Evolutionary conservation across 2,113 vertebrate genomes (phyloP), one percentile per base, ranked within the genome.

Genomic region (Petrocephalus microphthalmus): DNA sequence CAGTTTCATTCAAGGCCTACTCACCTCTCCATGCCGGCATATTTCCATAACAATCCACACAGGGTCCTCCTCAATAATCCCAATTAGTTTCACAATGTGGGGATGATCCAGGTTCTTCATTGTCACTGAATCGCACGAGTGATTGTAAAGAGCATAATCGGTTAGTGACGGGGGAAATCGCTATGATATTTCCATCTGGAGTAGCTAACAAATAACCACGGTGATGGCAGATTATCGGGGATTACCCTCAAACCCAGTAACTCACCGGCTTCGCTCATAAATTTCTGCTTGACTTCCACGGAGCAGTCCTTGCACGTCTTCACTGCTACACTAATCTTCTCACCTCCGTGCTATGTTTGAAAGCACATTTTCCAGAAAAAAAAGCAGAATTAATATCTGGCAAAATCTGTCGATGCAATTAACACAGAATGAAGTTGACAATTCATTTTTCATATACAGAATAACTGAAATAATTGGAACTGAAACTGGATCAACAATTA

Each of bases 11-110:
- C 71, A 19, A 37, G 81, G 45, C 8, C 81, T 5, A 42, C 94
- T 90, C 84, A 99, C 98, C 97, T 99, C 98, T 91, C 98, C 98
- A 0, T 95, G 93, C 88, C 96, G 90, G 87, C 97, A 99, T 33
- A 99, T 93, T 89, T 99, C 98, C 98, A 99, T 99, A 81, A 99
- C 95, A 33, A 99, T 99, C 98, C 98, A 99, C 25, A 96, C 97
- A 0, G 98, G 98, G 49, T 97, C 94, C 17, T 98, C 97, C 86
- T 99, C 97, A 0, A 98, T 98, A 86, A 99, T 97, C 45, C 97
- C 98, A 0, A 99, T 96, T 89, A 99, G 94, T 89, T 95, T 97
- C 90, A 99, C 98, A 0, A 99, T 98, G 88, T 99, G 95, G 0
- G 96, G 97, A 81, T 99, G 97, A 84, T 99, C 94, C 57, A 99